Conservation (phyloP, 2,888 invertebrate genomes). For the Thera britannica region DNA sequence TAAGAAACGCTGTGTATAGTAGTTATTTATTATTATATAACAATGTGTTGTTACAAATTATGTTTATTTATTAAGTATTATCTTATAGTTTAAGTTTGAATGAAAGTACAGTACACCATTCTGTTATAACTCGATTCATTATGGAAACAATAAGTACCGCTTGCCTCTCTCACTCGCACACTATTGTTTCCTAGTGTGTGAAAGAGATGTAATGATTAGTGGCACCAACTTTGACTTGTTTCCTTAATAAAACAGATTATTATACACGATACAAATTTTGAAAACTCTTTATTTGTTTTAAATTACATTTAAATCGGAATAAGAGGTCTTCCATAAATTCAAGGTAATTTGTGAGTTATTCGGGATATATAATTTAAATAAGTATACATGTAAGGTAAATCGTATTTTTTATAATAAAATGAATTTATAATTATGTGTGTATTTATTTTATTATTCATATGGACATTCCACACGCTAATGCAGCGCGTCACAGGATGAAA, state of each 20-base stretch:
- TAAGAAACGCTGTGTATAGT: background rate
- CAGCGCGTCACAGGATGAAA: background rate
- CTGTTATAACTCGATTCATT: too few species aligned
- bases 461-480: background rate
- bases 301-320: background rate
- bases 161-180: too few species aligned
- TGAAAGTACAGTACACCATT: too few species aligned
- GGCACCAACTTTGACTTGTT: background rate
- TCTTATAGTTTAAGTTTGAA: background rate
- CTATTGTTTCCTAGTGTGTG: too few species aligned
- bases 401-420: conserved; percentile 66
- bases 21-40: conserved; percentile 9
- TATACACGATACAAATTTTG: background rate
- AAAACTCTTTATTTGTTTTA: background rate
- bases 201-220: too few species aligned
- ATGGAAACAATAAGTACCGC: background rate
- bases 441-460: conserved; percentile 45
- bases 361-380: conserved; percentile 39
- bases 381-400: conserved; percentile 38
- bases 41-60: conserved; percentile 14
- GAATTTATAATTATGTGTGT: conserved; percentile 48
- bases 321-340: background rate
- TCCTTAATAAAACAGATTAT: background rate
- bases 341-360: conserved; percentile 6
- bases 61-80: conserved; percentile 15